Base-by-base conservation (phyloP, 2,113 vertebrate genomes). In the Misgurnus anguillicaudatus region DNA sequence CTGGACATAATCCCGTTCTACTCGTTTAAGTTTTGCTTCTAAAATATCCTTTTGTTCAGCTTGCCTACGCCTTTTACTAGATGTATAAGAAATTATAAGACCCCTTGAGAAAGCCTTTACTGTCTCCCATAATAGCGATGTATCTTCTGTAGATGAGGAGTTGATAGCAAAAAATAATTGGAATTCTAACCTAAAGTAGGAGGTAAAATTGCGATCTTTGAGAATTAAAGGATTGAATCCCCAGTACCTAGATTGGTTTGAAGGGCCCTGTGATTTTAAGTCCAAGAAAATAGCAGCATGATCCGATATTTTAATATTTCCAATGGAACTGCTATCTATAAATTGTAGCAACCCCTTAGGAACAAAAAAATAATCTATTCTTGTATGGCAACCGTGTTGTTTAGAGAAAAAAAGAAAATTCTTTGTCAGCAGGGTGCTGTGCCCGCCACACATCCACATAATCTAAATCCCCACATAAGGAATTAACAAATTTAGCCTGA, bases 91-190 rank as follows among this genome's bases (percentile, higher is more conserved):
- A 45, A 45, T 45, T 45, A n/a, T 65, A 36, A 19, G 53, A 53
- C 75, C 42, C 42, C 42, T 45, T 6, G 42, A 45, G 10, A 45
- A 65, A n/a, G 41, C 21, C 65, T 19, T 39, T 48, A 48, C 11
- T 9, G 75, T 45, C 11, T 65, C n/a, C 63, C 63, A 65, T 41
- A 65, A 47, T 6, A 51, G 42, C 31, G 21, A 48, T 51, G 21
- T 7, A 41, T 38, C 13, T 67, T 45, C 9, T 45, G 42, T 45
- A 45, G 42, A 45, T 7, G 42, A 9, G 4, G 6, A 1, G 9
- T 70, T 79, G n/a, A 70, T 70, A 51, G 74, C 9, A 24, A 77
- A n/a, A 62, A 77, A 77, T 24, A 21, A 53, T 19, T 53, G 19
- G 9, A 77, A 79, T 69, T 78, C 21, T 10, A 31, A 53, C 24